Conservation (phyloP, 1,140 invertebrate genomes). For the Pseudoatta argentina region DNA sequence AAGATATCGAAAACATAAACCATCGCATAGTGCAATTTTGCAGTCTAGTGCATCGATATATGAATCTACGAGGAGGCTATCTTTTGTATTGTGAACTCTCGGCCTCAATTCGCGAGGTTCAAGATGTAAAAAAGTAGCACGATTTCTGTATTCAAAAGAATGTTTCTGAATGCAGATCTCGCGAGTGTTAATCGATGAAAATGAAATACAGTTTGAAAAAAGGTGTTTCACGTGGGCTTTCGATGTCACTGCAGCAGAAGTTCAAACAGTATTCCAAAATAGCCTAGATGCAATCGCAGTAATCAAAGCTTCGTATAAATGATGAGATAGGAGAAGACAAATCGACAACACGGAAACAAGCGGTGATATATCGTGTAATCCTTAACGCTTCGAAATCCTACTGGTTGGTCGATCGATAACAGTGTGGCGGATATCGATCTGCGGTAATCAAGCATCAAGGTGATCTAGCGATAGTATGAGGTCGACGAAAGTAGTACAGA, state of each 20-base stretch:
- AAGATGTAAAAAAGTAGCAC: background rate
- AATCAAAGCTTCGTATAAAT: constrained; percentile 6
- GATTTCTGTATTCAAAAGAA: background rate
- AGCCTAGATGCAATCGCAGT: background rate
- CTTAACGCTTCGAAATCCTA: constrained; percentile 32
- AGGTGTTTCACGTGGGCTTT: background rate
- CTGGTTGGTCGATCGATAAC: background rate
- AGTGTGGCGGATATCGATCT: constrained; percentile 11
- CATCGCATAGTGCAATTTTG: background rate
- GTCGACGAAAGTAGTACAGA: background rate
- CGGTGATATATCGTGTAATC: constrained; percentile 11
- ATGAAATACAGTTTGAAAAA: background rate
- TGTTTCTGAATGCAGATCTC: background rate
- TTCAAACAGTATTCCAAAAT: background rate
- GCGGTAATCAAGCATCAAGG: background rate
- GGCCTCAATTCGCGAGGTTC: background rate
- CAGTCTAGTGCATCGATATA: constrained; percentile 8
- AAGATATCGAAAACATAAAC: background rate
- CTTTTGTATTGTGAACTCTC: constrained; percentile 26
- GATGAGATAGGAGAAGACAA: background rate
- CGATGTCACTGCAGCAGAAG: background rate
- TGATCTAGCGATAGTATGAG: constrained; percentile 20
- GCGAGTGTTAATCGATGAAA: background rate
- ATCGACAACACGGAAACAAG: background rate
- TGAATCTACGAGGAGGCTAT: background rate